Conservation (phyloP, 2,888 invertebrate genomes). For the Microdon myrmicae region DNA sequence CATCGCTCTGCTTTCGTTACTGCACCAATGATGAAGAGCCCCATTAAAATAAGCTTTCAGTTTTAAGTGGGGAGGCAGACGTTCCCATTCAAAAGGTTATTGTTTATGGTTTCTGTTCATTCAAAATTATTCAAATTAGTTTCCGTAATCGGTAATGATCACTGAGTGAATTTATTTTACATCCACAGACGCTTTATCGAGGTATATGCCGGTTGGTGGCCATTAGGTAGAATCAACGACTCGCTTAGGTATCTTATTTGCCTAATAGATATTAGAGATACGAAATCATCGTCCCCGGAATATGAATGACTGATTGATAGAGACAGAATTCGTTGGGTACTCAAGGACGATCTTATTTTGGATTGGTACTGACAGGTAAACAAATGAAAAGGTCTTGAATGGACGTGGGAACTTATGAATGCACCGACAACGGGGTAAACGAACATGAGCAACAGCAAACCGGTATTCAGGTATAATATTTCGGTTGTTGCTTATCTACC, state of each 20-base stretch:
- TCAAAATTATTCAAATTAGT: slow-evolving; percentile 23
- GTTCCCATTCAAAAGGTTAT: too few relatives aligned
- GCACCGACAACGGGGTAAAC: too few relatives aligned
- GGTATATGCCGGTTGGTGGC: slow-evolving; percentile 40
- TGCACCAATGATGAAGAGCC: too few relatives aligned
- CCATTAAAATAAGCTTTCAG: slow-evolving; percentile 38
- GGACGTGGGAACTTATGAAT: too few relatives aligned
- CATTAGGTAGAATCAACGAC: slow-evolving; percentile 42
- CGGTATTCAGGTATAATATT: too few relatives aligned
- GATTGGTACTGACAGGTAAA: too few relatives aligned
- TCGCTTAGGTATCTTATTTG: slow-evolving; percentile 27
- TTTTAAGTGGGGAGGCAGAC: slow-evolving; percentile 34
- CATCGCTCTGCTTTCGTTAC: too few relatives aligned
- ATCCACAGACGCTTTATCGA: slow-evolving; percentile 12
- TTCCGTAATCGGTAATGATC: not conserved
- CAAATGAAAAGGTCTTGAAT: too few relatives aligned
- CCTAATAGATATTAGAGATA: slow-evolving; percentile 13
- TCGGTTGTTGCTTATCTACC: too few relatives aligned
- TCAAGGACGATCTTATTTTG: slow-evolving; percentile 26
- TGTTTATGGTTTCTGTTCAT: slow-evolving; percentile 15
- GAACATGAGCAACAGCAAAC: too few relatives aligned
- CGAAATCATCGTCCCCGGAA: slow-evolving; percentile 2
- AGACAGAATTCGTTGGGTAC: slow-evolving; percentile 1
- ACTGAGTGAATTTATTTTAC: too few relatives aligned
- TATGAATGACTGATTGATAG: slow-evolving; percentile 37